phyloP scores from a whole-genome alignment of 2,888 invertebrate genomes.

The Hartigia nigra region DNA sequence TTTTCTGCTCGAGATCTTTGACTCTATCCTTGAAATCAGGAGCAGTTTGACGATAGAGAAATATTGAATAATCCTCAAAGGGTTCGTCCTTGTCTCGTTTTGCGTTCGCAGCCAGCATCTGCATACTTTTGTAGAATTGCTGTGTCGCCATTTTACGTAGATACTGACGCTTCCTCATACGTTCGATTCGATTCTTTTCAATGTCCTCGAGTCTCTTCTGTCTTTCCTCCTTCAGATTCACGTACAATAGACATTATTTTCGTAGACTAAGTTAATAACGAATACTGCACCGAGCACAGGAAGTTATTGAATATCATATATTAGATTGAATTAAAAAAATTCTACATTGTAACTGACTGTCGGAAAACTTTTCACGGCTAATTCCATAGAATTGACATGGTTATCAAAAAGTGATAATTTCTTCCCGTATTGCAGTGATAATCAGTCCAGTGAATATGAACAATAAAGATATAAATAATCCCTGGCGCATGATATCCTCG shows the following conservation, averaged over 20 bases:
- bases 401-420: constrained; percentile 26
- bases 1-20: constrained; percentile 81
- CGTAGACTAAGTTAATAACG: constrained; percentile 23
- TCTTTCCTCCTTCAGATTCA: constrained; percentile 74
- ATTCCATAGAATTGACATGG: neutral
- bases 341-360: constrained; percentile 12
- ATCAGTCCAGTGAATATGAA: constrained; percentile 54
- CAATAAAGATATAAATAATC: constrained; percentile 55
- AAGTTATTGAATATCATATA: neutral
- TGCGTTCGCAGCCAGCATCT: constrained; percentile 84
- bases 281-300: neutral
- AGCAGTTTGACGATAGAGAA: constrained; percentile 86
- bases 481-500: constrained; percentile 52
- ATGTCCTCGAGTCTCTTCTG: constrained; percentile 81
- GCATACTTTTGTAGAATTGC: constrained; percentile 86
- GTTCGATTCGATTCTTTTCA: constrained; percentile 74
- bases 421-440: constrained; percentile 45
- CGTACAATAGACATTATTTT: constrained; percentile 28
- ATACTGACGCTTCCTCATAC: constrained; percentile 74
- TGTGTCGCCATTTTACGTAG: constrained; percentile 82
- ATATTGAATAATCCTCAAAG: constrained; percentile 86
- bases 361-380: neutral
- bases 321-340: neutral
- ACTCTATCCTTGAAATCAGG: constrained; percentile 87
- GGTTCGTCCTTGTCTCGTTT: constrained; percentile 74